Conservation (phyloP, 2,888 invertebrate species). For the Parthenolecanium corni region DNA sequence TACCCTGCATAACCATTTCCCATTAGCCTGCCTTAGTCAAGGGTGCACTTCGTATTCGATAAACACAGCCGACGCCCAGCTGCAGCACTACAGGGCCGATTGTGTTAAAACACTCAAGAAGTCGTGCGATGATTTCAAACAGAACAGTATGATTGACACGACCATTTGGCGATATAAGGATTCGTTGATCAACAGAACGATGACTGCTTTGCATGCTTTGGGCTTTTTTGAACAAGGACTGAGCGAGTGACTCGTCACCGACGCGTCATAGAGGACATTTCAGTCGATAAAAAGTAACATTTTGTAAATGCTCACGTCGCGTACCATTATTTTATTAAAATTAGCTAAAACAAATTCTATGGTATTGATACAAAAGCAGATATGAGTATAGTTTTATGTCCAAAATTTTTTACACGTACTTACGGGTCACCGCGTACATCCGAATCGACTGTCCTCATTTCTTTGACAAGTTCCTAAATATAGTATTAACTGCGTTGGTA, state of each 20-base stretch:
- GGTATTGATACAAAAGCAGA: too few species aligned
- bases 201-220: constrained; percentile 55
- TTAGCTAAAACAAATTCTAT: too few species aligned
- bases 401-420: too few species aligned
- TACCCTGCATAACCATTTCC: constrained; percentile 85
- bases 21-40: constrained; percentile 70
- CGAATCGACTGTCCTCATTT: too few species aligned
- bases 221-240: constrained; percentile 48
- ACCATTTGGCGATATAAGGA: constrained; percentile 81
- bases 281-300: too few species aligned
- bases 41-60: constrained; percentile 73
- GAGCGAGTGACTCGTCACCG: neutral
- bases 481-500: too few species aligned
- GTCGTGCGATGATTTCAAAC: constrained; percentile 67
- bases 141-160: constrained; percentile 69
- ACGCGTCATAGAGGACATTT: too few species aligned
- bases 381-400: too few species aligned
- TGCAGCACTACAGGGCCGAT: constrained; percentile 89
- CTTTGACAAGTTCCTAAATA: too few species aligned
- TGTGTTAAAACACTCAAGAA: constrained; percentile 80
- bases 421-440: too few species aligned
- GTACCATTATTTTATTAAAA: too few species aligned
- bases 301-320: too few species aligned
- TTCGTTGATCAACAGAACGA: constrained; percentile 56
- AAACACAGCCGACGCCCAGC: constrained; percentile 67